Base-by-base conservation (phyloP, 2,888 invertebrate species). In the Oxytorus armatus region DNA sequence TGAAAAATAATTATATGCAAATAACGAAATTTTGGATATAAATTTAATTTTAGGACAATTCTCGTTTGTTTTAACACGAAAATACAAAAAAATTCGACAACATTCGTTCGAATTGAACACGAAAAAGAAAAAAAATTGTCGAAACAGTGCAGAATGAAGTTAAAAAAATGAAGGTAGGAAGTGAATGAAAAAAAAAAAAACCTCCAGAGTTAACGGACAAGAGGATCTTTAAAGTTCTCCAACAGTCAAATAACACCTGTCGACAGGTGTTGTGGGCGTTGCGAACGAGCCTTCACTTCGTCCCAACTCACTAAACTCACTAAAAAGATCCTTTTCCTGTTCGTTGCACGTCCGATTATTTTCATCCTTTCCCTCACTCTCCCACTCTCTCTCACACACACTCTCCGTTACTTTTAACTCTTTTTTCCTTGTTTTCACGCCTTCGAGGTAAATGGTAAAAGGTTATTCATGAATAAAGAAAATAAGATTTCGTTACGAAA, bases 191-290 rank as follows among this genome's bases (percentile, higher is more conserved):
- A 23, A 23, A 23, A n/a, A 42, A 53, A 66, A 80, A 44, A 69
- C 29, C 0, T 57, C 23, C 25, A 25, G 10, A 10, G 14, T 49
- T 23, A 61, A 73, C 47, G 57, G 76, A 63, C 25, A n/a, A n/a
- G 36, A 76, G 55, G 74, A 84, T 83, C 79, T 78, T 79, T 80
- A 73, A 74, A 78, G 83, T 69, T 74, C 68, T 63, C 76, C 65
- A 85, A 84, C 83, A 85, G 77, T 77, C 81, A 63, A 63, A 69
- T 68, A 87, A 83, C 89, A 89, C 86, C 89, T 89, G 89, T 82
- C 88, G 86, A 81, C 89, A 89, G 87, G 86, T 89, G 88, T 68
- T 68, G 74, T 78, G 82, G 83, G 79, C 83, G 83, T 82, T 63
- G 10, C 16, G 78, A 23, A 47, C 44, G 49, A 61, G 68, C 77